Base-by-base conservation (phyloP, 2,113 vertebrate species). In the Corythornis vintsioides region DNA sequence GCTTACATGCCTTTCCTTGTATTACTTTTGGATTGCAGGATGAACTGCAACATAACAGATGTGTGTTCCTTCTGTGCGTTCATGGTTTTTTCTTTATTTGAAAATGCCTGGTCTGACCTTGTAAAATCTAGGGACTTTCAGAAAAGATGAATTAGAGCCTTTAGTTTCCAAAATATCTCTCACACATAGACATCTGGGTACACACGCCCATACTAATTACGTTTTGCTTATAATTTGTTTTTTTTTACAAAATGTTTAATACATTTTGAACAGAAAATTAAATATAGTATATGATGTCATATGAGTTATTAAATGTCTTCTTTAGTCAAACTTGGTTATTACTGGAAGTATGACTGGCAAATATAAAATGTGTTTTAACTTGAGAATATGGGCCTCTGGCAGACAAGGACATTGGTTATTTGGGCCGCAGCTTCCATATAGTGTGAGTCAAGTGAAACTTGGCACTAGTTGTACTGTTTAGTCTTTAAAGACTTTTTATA, bases 371-470 rank as follows among this genome's bases (percentile, higher is more conserved):
- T 82, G 53, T 89, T 96, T 96, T 84, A 91, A 91, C 86, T 90
- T 87, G 76, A 40, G 53, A 81, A 84, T 64, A n/a, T 43, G 88
- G 76, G 59, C 47, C 61, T 91, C 83, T 91, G 89, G 74, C 86
- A 45, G 86, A 59, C 35, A 26, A 73, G 42, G 87, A 79, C 65
- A 47, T 69, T 17, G 52, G 53, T 71, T 89, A 40, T 76, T 89
- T 93, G 88, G 53, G 64, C 77, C 48, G 89, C 35, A 24, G 79
- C 86, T 96, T 90, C 92, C 88, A 86, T 66, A 88, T 76, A 92
- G 66, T 8, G 10, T 96, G 93, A 97, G 92, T 72, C 69, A 86
- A 90, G 83, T 10, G 70, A 92, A 95, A 94, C 93, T 94, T 95
- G 87, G 91, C 95, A 60, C 48, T 81, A 17, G 11, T 31, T 80